Base-by-base conservation (phyloP, 2,113 vertebrate genomes). In the Echinops telfairi region DNA sequence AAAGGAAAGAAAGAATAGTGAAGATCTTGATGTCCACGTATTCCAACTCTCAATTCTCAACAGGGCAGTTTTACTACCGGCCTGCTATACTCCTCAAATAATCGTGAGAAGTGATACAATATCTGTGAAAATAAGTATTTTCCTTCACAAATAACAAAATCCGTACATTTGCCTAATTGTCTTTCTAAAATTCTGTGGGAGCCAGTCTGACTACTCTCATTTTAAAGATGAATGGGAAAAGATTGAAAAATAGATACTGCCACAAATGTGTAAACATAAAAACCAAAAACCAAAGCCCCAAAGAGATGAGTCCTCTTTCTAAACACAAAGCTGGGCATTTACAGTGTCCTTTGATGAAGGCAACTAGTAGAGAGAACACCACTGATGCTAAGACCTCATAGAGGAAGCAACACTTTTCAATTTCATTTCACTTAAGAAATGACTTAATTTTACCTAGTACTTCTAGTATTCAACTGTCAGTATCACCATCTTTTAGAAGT, bases 401-500 rank as follows among this genome's bases (percentile, higher is more conserved):
- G 11, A 47, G 2, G 8, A 76, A 53, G 19, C 38, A 53, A 53
- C 47, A 53, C 2, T 53, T 53, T 53, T 53, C 47, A 53, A 11
- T 53, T 53, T 53, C 47, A 53, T 53, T 11, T 53, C 47, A 53
- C 47, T 53, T 6, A 60, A 31, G 1, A 71, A 93, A 88, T 86
- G 70, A 29, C 36, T 78, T 66, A 33, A 78, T 83, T 93, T 94
- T 82, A 68, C 25, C 43, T 31, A 53, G n/a, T 53, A 53, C 12
- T 80, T 93, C 10, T 9, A 76, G 31, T 23, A 40, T 92, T 83
- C 57, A 82, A 22, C 14, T 92, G 14, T 76, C 10, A 31, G 33
- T 64, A 62, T 89, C 90, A 92, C 38, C 10, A 92, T 62, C 20
- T 38, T n/a, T 58, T 70, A 38, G 68, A 90, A 43, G 58, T 85